Base-by-base conservation (phyloP, 1,140 invertebrate species). In the Diabrotica virgifera region DNA sequence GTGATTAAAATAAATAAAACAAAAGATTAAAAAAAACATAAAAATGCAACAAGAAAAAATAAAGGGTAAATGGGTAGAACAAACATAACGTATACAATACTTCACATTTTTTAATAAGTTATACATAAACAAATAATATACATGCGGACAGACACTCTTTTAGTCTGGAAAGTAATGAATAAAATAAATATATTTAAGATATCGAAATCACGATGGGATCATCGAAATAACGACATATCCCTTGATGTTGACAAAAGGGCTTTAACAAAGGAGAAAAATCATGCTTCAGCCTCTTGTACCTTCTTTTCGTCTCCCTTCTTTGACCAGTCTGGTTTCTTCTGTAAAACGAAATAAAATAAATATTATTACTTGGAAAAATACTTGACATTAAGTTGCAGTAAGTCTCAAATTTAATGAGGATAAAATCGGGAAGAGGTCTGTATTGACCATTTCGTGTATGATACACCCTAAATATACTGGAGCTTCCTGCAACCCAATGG, bases 251-350 rank as follows among this genome's bases (percentile, higher is more conserved):
- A 46, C 40, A 10, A 46, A 46, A 46, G 40, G 40, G 40, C n/a
- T 55, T 55, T 14, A 55, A 24, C 53, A 55, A 14, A 55, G 14
- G 10, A 58, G 12, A 37, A 11, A 54, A 52, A 62, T 90, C 87
- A 90, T 88, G 88, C 89, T 83, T 91, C 89, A 80, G 87, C 89
- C 81, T 92, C 90, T 84, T 92, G 91, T 91, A 92, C 90, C 90
- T 92, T 92, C 84, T 90, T 89, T 76, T 89, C 87, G 78, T 91
- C 90, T 78, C 89, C 90, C 79, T 91, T 91, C 86, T 93, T 93
- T 78, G 91, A 92, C 91, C 91, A 93, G 83, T 93, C 91, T 74
- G 91, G 90, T 84, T 93, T 93, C 86, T 93, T 93, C 90, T 92
- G 88, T 74, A 86, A 86, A 79, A 72, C 75, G 65, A 63, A 65